Conservation (phyloP, 2,797 vertebrate genomes). For the Rhinatrema bivittatum region DNA sequence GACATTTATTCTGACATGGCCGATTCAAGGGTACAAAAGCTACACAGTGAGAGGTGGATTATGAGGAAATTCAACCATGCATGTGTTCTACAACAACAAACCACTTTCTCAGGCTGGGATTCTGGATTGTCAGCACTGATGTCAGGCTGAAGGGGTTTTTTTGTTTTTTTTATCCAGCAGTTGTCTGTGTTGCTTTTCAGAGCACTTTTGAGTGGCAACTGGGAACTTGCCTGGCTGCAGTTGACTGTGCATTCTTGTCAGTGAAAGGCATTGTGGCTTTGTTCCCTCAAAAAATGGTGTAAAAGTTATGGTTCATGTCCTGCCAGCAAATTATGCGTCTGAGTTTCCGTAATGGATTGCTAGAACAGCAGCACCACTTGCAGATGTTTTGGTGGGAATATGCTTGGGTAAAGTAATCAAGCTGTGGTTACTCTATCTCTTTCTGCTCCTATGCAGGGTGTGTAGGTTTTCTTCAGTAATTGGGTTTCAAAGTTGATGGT, state of each 20-base stretch:
- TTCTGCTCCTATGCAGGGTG: no score
- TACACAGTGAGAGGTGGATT: no score
- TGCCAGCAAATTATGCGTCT: neutral
- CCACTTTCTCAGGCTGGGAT: neutral
- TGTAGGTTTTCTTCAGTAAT: no score
- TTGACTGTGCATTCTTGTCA: neutral
- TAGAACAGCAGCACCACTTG: neutral
- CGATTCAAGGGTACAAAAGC: neutral
- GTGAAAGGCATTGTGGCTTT: neutral
- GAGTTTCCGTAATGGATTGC: neutral
- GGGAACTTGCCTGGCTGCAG: neutral
- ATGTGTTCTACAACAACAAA: neutral
- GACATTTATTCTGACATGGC: neutral
- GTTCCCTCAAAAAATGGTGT: neutral
- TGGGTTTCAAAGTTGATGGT: no score
- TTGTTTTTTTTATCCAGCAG: accelerated
- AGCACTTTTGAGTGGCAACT: no score
- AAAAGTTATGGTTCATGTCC: neutral
- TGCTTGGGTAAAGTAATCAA: no score
- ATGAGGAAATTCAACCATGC: neutral
- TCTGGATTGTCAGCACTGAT: neutral
- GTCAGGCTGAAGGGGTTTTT: neutral
- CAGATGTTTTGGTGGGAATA: accelerated
- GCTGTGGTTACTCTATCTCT: no score
- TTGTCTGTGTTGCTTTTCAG: neutral